Base-by-base conservation (phyloP, 2,888 invertebrate genomes). In the Capitulum mitella region DNA sequence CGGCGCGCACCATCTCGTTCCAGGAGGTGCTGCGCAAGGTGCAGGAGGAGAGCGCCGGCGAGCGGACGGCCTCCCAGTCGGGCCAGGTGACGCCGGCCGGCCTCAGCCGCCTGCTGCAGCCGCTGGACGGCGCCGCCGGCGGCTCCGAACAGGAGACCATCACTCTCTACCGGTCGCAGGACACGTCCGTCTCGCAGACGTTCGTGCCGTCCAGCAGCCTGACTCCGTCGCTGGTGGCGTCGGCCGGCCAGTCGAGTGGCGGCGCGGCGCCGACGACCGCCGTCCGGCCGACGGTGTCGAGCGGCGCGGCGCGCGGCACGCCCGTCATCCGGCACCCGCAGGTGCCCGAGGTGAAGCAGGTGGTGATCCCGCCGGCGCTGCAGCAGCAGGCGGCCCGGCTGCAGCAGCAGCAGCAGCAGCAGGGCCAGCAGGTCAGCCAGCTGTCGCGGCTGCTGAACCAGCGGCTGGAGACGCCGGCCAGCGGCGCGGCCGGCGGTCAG, bases 161-260 rank as follows among this genome's bases (percentile, higher is more conserved):
- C 76, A 76, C 76, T 14, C 76, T 76, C 10, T 76, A 76, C 76
- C 76, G 76, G 43, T 76, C 76, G 14, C 76, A 76, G 46, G 76
- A 76, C 46, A 76, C 76, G 16, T 76, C 76, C 29, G 76, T 76
- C 29, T 76, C 76, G 29, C 76, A 76, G 46, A 76, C 76, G 29
- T 76, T 76, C 76, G 22, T 76, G 1, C 46, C 76, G 3, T 43
- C 74, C n/a, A 43, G 40, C 74, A 43, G 43, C 43, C 40, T 74
- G 29, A 76, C 76, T 2, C 76, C 43, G 46, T 8, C 43, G 16
- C 48, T 76, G 46, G 29, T 76, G 29, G 32, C 76, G 46, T 2
- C 70, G 26, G 37, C 8, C 37, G 10, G 37, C 37, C 34, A 34
- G 64, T 10, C 64, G 64, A 12, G 2, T 40, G 12, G 12, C 70